Evolutionary conservation across 1,140 invertebrate genomes (phyloP).

Genomic region (Meloidogyne exigua): DNA sequence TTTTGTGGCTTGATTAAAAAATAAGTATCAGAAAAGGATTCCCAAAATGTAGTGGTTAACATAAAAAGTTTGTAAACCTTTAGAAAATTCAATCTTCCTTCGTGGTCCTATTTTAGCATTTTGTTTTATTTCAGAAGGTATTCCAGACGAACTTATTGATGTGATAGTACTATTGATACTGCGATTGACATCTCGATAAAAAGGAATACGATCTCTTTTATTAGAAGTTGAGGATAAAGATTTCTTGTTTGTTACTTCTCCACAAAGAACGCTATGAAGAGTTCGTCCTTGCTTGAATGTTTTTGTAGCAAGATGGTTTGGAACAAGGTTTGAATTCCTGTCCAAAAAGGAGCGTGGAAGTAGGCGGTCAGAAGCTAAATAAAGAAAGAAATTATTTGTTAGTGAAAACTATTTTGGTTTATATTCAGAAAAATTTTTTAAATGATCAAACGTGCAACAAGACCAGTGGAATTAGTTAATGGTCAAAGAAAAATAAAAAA

Average conservation of each 20-base stretch:
- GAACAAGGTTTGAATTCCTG: conserved; percentile 9
- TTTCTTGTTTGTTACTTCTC: background rate
- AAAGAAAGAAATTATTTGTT: no score
- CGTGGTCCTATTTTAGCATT: background rate
- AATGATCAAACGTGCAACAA: no score
- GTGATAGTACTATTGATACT: background rate
- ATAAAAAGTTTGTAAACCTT: background rate
- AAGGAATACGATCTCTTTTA: background rate
- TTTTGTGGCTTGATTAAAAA: no score
- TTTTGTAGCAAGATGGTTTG: conserved; percentile 15
- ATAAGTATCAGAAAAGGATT: no score
- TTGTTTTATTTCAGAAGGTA: no score
- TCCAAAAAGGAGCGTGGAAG: conserved; percentile 5
- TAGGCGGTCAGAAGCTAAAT: conserved; percentile 9
- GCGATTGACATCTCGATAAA: conserved; percentile 19
- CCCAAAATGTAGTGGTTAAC: no score
- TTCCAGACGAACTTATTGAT: background rate
- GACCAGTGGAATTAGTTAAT: no score
- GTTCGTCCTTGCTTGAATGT: conserved; percentile 21
- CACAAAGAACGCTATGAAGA: conserved; percentile 17
- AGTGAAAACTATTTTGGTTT: no score
- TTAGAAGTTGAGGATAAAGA: background rate
- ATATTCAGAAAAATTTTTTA: no score
- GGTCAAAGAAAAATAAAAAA: no score
- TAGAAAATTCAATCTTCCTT: conserved; percentile 6